A percentile compares a stretch with the other conserved stretches of the same genome.
These are phyloP conservation scores for Danionella cerebrum DNA, from an alignment of 2,113 vertebrate species.

Conservation along the genomic window DNA sequence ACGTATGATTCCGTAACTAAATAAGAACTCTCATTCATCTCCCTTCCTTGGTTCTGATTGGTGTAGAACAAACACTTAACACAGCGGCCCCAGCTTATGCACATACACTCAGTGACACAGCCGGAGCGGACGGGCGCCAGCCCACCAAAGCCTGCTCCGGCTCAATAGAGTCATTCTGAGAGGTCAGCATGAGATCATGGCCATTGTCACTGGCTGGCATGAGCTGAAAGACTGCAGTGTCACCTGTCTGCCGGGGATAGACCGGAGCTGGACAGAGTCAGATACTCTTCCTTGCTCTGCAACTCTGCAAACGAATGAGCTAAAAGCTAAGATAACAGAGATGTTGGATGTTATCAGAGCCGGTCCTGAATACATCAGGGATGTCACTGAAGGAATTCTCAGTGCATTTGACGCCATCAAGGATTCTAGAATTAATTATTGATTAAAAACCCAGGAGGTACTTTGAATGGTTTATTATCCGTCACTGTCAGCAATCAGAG, in stretches of 20 bases:
- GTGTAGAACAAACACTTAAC: background rate
- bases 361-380: background rate
- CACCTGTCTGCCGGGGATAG: constrained; percentile 17
- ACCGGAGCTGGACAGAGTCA: background rate
- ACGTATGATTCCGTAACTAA: too few relatives aligned
- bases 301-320: background rate
- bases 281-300: background rate
- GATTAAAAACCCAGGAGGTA: too few relatives aligned
- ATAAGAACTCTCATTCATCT: background rate
- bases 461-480: too few relatives aligned
- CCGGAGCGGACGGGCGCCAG: background rate
- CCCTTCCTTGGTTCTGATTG: background rate
- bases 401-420: too few relatives aligned
- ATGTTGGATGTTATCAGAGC: background rate
- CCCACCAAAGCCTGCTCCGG: background rate
- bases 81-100: background rate
- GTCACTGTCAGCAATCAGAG: too few relatives aligned
- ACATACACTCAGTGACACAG: background rate
- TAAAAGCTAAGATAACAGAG: background rate
- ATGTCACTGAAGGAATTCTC: background rate
- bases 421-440: too few relatives aligned
- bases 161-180: constrained; percentile 29
- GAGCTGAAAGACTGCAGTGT: constrained; percentile 25
- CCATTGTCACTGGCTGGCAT: constrained; percentile 12
- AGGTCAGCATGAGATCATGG: constrained; percentile 24